Base-by-base conservation (phyloP, 2,888 invertebrate genomes). In the Meghimatium bilineatum region DNA sequence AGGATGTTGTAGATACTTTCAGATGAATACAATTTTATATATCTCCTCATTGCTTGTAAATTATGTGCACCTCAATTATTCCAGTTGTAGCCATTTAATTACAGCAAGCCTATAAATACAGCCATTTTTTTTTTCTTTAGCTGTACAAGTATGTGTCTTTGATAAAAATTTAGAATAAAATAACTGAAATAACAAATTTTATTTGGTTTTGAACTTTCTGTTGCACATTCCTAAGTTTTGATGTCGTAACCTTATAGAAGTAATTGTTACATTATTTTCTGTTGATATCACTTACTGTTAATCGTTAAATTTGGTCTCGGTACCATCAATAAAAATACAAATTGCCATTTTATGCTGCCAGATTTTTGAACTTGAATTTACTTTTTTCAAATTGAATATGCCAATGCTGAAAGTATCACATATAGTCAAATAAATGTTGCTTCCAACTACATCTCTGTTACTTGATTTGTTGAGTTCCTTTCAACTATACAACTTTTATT, bases 391-490 rank as follows among this genome's bases (percentile, higher is more conserved):
- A 63, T 32, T 72, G 0, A 44, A 12, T 72, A 44, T 72, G 44
- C 26, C 17, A 44, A 44, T 72, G 38, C n/a, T 72, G n/a, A 44
- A 29, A 49, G 44, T 44, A 44, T 49, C 44, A 72, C 72, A 44
- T n/a, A n/a, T 29, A 72, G 72, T 72, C n/a, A 72, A 72, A 72
- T 72, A 72, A 72, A 72, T 72, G 72, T 72, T 72, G 72, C 72
- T 72, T 72, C 72, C 49, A 29, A 44, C 72, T 44, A 12, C 44
- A 29, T n/a, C 20, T 26, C 44, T 72, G 38, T 12, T 0, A n/a
- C 29, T n/a, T 26, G 29, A 38, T 72, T 44, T 44, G 44, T 49
- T 44, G 72, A 72, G 12, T 72, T 6, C 36, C 17, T 69, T 29
- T 26, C 23, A 10, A 8, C 3, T 63, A 63, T n/a, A 63, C n/a